Conservation (phyloP, 2,113 vertebrate genomes). For the Myodes glareolus region DNA sequence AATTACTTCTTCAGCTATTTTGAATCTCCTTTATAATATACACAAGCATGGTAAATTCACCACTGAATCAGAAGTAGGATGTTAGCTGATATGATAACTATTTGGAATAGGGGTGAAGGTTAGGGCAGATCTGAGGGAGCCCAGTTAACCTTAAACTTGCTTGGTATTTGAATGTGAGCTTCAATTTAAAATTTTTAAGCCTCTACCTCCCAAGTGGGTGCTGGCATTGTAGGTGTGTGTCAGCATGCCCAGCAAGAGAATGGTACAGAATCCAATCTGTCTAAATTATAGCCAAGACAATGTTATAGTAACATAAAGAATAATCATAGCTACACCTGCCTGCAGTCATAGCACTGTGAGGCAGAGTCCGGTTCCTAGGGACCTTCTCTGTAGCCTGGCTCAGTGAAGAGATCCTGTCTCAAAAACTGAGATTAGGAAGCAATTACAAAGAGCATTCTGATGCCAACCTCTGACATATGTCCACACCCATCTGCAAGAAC, state of each 20-base stretch:
- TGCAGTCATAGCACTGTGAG: too few relatives aligned
- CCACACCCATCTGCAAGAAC: neutral
- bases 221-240: neutral
- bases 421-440: neutral
- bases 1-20: neutral
- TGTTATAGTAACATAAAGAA: neutral
- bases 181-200: neutral
- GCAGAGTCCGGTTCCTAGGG: too few relatives aligned
- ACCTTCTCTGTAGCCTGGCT: neutral
- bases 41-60: neutral
- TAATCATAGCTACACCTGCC: neutral
- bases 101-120: neutral
- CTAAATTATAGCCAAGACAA: neutral
- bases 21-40: neutral
- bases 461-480: neutral
- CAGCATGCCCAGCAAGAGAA: too few relatives aligned
- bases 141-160: neutral
- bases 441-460: neutral
- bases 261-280: neutral
- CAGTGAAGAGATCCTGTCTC: neutral
- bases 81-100: neutral
- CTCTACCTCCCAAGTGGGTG: neutral
- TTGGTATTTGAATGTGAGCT: neutral
- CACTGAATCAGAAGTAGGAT: neutral
- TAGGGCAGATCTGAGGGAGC: neutral